A percentile compares a stretch with the other conserved stretches of the same genome.
phyloP scores from a whole-genome alignment of 1,140 invertebrate species.

The Drosophila sproati region DNA sequence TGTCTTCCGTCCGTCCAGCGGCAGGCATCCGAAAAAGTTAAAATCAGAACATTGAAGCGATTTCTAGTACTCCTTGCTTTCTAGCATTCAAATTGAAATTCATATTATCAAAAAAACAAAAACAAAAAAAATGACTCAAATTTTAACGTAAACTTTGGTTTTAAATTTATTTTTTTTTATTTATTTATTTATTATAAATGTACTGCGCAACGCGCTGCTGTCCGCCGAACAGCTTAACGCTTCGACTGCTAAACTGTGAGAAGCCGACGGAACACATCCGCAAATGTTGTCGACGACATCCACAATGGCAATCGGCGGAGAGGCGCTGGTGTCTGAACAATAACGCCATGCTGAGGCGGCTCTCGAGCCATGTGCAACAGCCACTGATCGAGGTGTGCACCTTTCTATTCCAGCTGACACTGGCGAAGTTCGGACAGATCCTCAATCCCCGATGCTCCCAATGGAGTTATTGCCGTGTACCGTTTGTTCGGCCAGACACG shows the following conservation, averaged over 20 bases:
- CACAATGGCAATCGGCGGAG: background rate
- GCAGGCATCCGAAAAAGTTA: background rate
- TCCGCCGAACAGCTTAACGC: background rate
- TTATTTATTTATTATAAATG: background rate
- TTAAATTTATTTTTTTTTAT: conserved; percentile 7
- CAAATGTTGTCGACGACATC: background rate
- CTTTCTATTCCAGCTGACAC: conserved; percentile 45
- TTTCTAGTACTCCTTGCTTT: background rate
- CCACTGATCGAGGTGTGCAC: conserved; percentile 18
- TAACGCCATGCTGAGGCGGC: background rate
- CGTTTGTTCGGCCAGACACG: conserved; percentile 32
- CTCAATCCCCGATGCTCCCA: conserved; percentile 37
- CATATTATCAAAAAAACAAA: background rate
- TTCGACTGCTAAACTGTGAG: conserved; percentile 4
- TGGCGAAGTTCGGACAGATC: conserved; percentile 46
- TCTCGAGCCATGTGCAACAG: conserved; percentile 15
- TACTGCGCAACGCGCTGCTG: conserved; percentile 19
- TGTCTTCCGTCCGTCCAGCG: background rate
- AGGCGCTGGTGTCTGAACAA: conserved; percentile 43
- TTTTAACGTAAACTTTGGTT: background rate
- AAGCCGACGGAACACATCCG: background rate
- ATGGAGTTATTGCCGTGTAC: conserved; percentile 46
- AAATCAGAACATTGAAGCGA: background rate
- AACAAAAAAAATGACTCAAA: background rate
- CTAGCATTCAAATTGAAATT: too few species aligned